These are phyloP conservation scores for Saccostrea echinata DNA, from an alignment of 1,140 invertebrate species.

Conservation along the genomic window DNA sequence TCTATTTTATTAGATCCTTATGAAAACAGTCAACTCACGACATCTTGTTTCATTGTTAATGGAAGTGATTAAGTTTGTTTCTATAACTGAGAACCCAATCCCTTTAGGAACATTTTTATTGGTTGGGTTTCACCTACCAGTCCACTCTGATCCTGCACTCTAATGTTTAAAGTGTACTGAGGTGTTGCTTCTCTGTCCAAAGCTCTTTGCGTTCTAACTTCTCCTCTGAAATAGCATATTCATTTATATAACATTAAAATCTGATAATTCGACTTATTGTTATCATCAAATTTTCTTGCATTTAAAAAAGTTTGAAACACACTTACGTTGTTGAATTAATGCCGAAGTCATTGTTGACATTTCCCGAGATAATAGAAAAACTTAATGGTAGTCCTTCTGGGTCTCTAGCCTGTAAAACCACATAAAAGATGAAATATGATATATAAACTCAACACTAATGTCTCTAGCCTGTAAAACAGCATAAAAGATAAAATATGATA, in stretches of 20 bases:
- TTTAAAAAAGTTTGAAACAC: not conserved
- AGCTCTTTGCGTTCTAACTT: conserved; percentile 40
- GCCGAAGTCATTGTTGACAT: conserved; percentile 24
- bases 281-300: not conserved
- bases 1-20: too few relatives aligned
- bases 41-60: too few relatives aligned
- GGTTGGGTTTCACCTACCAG: not conserved
- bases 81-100: too few relatives aligned
- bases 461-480: not conserved
- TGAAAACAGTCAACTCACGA: too few relatives aligned
- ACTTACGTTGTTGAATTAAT: conserved; percentile 24
- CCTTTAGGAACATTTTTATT: too few relatives aligned
- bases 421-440: not conserved
- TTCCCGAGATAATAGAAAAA: conserved; percentile 43
- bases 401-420: conserved; percentile 65
- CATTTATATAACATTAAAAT: not conserved
- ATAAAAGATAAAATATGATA: too few relatives aligned
- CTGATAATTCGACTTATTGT: not conserved
- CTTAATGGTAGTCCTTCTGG: conserved; percentile 61
- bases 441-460: not conserved
- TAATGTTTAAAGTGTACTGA: conserved; percentile 54
- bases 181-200: conserved; percentile 59
- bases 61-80: too few relatives aligned
- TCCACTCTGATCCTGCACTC: conserved; percentile 45
- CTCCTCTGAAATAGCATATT: conserved; percentile 56